A percentile compares a stretch with the other conserved stretches of the same genome.
phyloP scores from a whole-genome alignment of 2,113 vertebrate genomes.

The Prunella himalayana region DNA sequence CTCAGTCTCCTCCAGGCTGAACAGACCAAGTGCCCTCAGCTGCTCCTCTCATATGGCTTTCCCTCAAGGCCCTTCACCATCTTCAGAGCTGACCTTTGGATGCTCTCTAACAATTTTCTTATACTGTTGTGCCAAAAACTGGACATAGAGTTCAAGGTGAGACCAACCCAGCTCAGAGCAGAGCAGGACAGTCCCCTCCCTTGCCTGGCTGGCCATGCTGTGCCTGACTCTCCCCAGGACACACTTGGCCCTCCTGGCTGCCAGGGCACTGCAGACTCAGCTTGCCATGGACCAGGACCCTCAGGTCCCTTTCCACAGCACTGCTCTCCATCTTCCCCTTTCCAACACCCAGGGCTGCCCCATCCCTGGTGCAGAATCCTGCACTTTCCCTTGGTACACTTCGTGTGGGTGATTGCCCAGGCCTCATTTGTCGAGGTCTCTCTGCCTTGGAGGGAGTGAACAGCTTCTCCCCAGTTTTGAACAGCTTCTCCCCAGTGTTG shows the following conservation, averaged over 20 bases:
- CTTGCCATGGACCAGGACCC: rapidly evolving
- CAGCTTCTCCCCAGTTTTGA: background rate
- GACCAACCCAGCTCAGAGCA: rapidly evolving
- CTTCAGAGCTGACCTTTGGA: background rate
- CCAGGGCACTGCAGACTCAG: background rate
- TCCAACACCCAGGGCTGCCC: background rate
- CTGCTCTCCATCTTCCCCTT: background rate
- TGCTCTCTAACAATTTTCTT: background rate
- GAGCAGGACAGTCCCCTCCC: rapidly evolving
- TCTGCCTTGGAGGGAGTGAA: background rate
- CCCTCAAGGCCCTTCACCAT: rapidly evolving
- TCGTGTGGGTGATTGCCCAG: background rate
- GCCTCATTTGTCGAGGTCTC: rapidly evolving
- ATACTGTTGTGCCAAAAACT: background rate
- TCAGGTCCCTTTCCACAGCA: rapidly evolving
- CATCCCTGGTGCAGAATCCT: background rate
- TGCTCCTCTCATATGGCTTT: background rate
- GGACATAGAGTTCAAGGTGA: rapidly evolving
- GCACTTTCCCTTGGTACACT: background rate
- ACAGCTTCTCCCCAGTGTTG: background rate
- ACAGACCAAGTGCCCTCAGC: background rate
- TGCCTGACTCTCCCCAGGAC: background rate
- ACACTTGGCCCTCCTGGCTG: background rate
- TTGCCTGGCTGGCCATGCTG: rapidly evolving
- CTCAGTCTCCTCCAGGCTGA: background rate